Percentiles rank a stretch among this genome's conserved stretches.
phyloP scores from a whole-genome alignment of 2,113 vertebrate species.

The Myotis brandtii region DNA sequence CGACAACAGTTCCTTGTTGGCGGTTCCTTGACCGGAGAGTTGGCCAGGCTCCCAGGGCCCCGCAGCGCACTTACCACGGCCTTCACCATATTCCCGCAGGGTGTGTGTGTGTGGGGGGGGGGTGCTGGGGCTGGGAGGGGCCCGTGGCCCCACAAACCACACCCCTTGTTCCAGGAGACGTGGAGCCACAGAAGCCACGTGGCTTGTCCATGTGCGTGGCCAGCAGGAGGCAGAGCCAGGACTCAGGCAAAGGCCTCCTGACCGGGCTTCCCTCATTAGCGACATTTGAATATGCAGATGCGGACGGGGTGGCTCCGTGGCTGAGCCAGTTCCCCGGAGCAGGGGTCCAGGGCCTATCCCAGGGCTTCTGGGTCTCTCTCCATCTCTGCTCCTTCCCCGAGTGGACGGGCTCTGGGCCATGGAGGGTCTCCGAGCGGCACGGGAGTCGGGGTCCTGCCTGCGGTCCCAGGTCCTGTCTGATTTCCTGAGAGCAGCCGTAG shows the following conservation, averaged over 20 bases:
- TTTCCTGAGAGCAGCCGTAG: neutral
- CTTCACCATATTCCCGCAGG: accelerated
- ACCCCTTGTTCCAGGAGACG: neutral
- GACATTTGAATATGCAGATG: accelerated
- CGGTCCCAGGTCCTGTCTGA: accelerated
- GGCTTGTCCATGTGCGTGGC: accelerated
- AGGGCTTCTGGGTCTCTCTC: accelerated
- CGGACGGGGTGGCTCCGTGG: accelerated
- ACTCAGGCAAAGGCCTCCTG: accelerated
- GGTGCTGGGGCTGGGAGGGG: no score
- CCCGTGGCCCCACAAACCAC: no score
- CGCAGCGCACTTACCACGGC: no score
- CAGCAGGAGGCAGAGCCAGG: neutral
- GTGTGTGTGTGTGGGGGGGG: no score
- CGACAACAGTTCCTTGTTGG: no score
- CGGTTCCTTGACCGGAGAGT: no score
- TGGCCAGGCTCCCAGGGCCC: no score
- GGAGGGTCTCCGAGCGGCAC: accelerated
- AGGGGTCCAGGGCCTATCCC: neutral
- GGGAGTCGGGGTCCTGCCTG: neutral
- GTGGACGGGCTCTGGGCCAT: accelerated
- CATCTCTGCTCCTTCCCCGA: accelerated
- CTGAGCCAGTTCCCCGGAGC: accelerated
- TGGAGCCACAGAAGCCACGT: accelerated
- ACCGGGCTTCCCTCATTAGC: accelerated